Base-by-base conservation (phyloP, 2,113 vertebrate species). In the Pterocles orientalis region DNA sequence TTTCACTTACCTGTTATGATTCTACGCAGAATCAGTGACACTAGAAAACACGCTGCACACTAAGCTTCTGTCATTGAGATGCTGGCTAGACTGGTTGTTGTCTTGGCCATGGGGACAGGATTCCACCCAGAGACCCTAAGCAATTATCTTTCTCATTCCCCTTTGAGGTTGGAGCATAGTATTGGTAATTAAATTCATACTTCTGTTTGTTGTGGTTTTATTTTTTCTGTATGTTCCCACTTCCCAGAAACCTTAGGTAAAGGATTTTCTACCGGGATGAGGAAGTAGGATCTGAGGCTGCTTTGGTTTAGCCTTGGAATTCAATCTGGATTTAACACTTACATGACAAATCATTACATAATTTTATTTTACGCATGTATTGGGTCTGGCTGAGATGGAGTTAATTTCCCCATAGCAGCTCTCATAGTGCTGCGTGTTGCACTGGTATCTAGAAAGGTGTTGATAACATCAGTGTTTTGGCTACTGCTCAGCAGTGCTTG, bases 81-180 rank as follows among this genome's bases (percentile, higher is more conserved):
- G 94, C 96, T 97, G 96, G 95, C 93, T 97, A 96, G 96, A 97
- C 91, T 96, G 89, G 86, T 94, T 89, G 93, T 96, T 96, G 91
- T 89, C 95, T 96, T 53, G 86, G 95, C 96, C 77, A 87, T 79
- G 70, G 96, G 94, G 95, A 96, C 78, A 89, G 45, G 83, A 87
- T 95, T 97, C 90, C 64, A 96, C 93, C 91, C 95, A 97, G 94
- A 91, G 96, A 96, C 88, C 88, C 96, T 85, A 93, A 96, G 92
- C 96, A 96, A 94, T 97, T 96, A 96, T 97, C 94, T 97, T 96
- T 91, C 86, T 94, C 65, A 76, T 82, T 84, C 84, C 70, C 92
- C 73, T 84, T 80, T 72, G 96, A 94, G 92, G 86, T 1, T 76
- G 73, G 25, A 91, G 89, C 65, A 87, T 72, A 96, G 91, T 94